These are phyloP conservation scores for Tuta absoluta DNA, from an alignment of 2,888 invertebrate genomes.

Conservation along the genomic window DNA sequence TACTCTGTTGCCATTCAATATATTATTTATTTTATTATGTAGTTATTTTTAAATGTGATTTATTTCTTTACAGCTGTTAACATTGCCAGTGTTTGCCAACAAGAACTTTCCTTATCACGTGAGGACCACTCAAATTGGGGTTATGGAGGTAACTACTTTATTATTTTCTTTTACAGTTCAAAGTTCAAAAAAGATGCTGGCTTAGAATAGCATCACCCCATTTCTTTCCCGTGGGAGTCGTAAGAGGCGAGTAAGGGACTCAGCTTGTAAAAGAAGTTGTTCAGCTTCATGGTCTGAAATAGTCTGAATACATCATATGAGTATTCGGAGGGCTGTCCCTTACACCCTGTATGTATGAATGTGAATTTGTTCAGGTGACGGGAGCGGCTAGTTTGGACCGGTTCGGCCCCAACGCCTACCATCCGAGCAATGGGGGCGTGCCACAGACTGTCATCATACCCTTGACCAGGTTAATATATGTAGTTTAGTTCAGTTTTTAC, in stretches of 20 bases:
- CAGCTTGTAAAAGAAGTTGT: too few relatives aligned
- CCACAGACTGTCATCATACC: constrained; percentile 84
- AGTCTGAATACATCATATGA: too few relatives aligned
- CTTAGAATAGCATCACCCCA: too few relatives aligned
- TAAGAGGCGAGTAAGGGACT: too few relatives aligned
- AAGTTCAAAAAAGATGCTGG: too few relatives aligned
- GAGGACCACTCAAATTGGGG: constrained; percentile 89
- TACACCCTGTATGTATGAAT: too few relatives aligned
- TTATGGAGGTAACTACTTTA: constrained; percentile 78
- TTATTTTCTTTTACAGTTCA: too few relatives aligned
- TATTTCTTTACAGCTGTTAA: constrained; percentile 83
- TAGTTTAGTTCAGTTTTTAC: too few relatives aligned
- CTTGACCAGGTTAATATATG: constrained; percentile 71
- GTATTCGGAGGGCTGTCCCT: too few relatives aligned
- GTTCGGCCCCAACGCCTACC: constrained; percentile 84
- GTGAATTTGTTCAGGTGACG: constrained; percentile 64
- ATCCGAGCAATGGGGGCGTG: constrained; percentile 72
- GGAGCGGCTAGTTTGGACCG: constrained; percentile 78
- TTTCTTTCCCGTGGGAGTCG: too few relatives aligned
- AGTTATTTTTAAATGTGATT: neutral
- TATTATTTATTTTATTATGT: neutral
- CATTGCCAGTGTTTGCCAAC: constrained; percentile 92
- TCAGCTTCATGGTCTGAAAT: too few relatives aligned
- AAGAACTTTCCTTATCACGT: constrained; percentile 96
- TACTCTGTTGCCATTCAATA: neutral